Base-by-base conservation (phyloP, 2,888 invertebrate genomes). In the Iphiclides podalirius region DNA sequence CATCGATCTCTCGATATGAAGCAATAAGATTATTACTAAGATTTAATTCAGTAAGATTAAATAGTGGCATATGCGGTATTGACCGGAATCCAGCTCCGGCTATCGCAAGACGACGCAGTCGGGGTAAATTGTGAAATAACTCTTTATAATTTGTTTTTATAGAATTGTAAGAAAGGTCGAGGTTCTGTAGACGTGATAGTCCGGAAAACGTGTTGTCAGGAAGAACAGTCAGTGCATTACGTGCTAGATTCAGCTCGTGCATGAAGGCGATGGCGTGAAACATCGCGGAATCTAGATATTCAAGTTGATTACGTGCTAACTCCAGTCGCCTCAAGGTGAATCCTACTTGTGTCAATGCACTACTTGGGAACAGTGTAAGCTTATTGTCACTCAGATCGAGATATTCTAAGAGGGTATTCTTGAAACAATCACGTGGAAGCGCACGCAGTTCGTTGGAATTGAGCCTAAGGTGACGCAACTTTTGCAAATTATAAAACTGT, bases 171-270 rank as follows among this genome's bases (percentile, higher is more conserved):
- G 94, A 93, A 9, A 96, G 83, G 68, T 96, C 94, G 45, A 96
- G 82, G 48, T 91, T 90, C 54, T 94, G 90, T 41, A 95, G 86
- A 57, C 93, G 92, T 28, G 92, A 91, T 13, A 96, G 82, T 47
- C 93, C 93, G 1, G 93, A 92, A 65, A 96, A 95, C 1, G 95
- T 94, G 68, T 94, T 95, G 69, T 96, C 96, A 0, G 95, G 94
- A 35, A 96, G 80, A 49, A 94, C 94, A 0, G 94, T 94, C 6
- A 96, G 89, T 55, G 92, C 92, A 73, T 96, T 96, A 58, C 88
- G 89, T 2, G 94, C 93, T 51, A 96, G 77, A 68, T 93, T 92
- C 23, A 96, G 84, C 57, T 92, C 92, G 41, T 93, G 92, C 15
- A 96, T 79, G 65, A 93, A 93, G 7, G 94, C 92, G 14, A 94